phyloP scores from a whole-genome alignment of 2,888 invertebrate genomes.

The Saturnia japonica region DNA sequence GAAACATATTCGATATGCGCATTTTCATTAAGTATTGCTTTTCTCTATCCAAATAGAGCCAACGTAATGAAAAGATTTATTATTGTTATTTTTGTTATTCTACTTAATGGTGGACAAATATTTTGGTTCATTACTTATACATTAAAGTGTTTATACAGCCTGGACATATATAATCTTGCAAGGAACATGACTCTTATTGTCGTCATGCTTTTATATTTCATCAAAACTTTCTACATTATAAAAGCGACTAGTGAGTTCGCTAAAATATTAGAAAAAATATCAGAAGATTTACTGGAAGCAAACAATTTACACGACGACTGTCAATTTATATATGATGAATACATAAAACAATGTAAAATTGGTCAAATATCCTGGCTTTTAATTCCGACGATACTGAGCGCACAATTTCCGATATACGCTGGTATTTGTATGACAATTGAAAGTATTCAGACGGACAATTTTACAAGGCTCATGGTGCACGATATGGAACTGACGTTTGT shows the following conservation, averaged over 20 bases:
- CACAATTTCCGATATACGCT: conserved; percentile 59
- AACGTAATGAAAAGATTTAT: conserved; percentile 40
- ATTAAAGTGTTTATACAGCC: conserved; percentile 43
- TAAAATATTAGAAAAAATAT: conserved; percentile 50
- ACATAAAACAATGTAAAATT: conserved; percentile 49
- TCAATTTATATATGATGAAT: conserved; percentile 50
- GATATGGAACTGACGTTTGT: conserved; percentile 58
- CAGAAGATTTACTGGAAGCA: conserved; percentile 50
- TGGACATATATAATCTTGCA: conserved; percentile 56
- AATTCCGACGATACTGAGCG: conserved; percentile 50
- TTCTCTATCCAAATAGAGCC: conserved; percentile 57
- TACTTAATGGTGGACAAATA: conserved; percentile 45
- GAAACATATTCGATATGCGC: conserved; percentile 57
- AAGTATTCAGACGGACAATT: conserved; percentile 50
- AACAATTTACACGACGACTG: conserved; percentile 53
- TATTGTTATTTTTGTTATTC: conserved; percentile 36
- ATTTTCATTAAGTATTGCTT: conserved; percentile 53
- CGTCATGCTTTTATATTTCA: conserved; percentile 51
- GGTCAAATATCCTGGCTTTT: conserved; percentile 56
- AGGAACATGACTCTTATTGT: conserved; percentile 56
- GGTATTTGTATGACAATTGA: conserved; percentile 50
- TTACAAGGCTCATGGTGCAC: conserved; percentile 55
- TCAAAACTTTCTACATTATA: conserved; percentile 58
- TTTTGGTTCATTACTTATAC: conserved; percentile 58
- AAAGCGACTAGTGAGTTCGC: conserved; percentile 49